These are phyloP conservation scores for Ichneumoninae sp. DNA, from an alignment of 2,888 invertebrate species.

Conservation along the genomic window DNA sequence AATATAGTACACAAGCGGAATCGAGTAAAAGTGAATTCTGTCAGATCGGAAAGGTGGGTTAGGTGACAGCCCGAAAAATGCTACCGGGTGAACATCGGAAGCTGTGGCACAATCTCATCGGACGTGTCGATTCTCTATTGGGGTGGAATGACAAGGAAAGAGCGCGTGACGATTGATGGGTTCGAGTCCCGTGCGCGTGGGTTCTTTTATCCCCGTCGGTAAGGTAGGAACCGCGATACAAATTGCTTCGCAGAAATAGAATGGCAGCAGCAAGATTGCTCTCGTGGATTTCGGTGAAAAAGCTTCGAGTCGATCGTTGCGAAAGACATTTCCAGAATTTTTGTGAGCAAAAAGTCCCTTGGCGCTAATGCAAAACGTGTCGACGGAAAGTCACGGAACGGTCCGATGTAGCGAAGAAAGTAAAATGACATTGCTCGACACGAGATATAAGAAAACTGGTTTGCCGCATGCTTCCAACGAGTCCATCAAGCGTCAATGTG, in stretches of 20 bases:
- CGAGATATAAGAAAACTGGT: not conserved
- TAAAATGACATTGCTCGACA: not conserved
- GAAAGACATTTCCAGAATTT: not conserved
- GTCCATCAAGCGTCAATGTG: not conserved
- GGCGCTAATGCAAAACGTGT: not conserved
- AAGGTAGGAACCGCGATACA: not conserved
- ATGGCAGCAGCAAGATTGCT: not conserved
- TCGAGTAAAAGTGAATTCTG: not conserved
- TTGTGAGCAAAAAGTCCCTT: not conserved
- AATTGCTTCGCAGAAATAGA: not conserved
- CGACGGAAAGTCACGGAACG: not conserved
- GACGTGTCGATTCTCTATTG: not conserved
- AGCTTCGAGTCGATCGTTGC: not conserved
- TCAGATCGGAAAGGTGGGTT: not conserved
- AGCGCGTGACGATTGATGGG: conserved; percentile 9
- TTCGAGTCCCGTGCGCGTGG: not conserved
- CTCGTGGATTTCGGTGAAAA: not conserved
- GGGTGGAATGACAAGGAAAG: conserved; percentile 9
- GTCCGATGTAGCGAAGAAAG: conserved; percentile 5
- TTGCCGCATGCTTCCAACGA: not conserved
- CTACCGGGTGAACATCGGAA: not conserved
- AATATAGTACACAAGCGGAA: conserved; percentile 3
- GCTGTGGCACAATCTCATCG: conserved; percentile 6
- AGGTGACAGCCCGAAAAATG: conserved; percentile 9
- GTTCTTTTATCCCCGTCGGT: not conserved